Evolutionary conservation across 2,113 vertebrate species (phyloP).

Genomic region (Mesembrinibis cayennensis): DNA sequence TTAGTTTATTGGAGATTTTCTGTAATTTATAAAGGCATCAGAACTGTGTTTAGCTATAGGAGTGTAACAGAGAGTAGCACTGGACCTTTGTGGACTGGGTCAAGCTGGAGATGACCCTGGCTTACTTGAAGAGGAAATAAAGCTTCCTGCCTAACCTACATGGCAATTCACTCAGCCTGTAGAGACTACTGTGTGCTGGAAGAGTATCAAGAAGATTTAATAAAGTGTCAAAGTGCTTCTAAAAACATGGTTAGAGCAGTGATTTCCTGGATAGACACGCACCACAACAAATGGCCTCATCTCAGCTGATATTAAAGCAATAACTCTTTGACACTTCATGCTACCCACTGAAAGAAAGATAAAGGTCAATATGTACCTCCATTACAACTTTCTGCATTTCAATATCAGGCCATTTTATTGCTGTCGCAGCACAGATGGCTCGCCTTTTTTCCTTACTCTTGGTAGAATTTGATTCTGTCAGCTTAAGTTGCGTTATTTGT

Average conservation of each 20-base stretch:
- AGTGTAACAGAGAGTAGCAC: neutral
- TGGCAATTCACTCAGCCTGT: neutral
- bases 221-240: slow-evolving; percentile 59
- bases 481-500: slow-evolving; percentile 41
- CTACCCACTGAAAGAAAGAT: slow-evolving; percentile 69
- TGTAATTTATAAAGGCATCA: neutral
- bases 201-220: slow-evolving; percentile 61
- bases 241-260: slow-evolving; percentile 51
- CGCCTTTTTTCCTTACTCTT: slow-evolving; percentile 57
- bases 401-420: slow-evolving; percentile 68
- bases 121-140: slow-evolving; percentile 8
- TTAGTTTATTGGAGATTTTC: neutral
- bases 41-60: neutral
- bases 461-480: slow-evolving; percentile 66
- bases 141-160: neutral
- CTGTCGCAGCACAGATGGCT: slow-evolving; percentile 23
- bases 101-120: neutral
- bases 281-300: slow-evolving; percentile 59
- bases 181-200: slow-evolving; percentile 36
- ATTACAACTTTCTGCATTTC: slow-evolving; percentile 75
- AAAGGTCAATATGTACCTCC: slow-evolving; percentile 77
- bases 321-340: slow-evolving; percentile 76
- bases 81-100: neutral
- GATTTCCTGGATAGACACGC: slow-evolving; percentile 56
- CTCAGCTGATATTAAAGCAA: slow-evolving; percentile 77